Conservation (phyloP, 2,888 invertebrate genomes). For the Leucoma salicis region DNA sequence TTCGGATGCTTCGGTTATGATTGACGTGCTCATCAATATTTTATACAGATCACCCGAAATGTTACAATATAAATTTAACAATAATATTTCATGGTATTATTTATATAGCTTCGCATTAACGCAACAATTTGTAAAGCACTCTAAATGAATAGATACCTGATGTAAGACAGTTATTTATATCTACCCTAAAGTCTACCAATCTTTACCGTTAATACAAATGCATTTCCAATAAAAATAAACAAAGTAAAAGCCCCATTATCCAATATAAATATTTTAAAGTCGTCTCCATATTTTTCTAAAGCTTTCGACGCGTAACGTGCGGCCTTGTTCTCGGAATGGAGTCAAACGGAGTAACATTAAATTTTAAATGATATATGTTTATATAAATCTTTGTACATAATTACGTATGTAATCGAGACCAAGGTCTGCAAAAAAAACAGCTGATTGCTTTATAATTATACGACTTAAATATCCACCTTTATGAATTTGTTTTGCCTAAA, state of each 20-base stretch:
- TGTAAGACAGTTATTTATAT: not conserved
- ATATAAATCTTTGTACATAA: not conserved
- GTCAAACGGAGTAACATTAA: constrained; percentile 7
- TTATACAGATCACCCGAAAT: too few species aligned
- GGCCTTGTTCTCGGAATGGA: constrained; percentile 11
- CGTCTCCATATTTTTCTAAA: constrained; percentile 24
- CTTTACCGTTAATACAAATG: constrained; percentile 10
- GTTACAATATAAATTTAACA: too few species aligned
- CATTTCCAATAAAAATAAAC: constrained; percentile 26
- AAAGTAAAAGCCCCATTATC: constrained; percentile 21
- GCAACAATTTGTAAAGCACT: not conserved
- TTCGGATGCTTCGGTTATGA: too few species aligned
- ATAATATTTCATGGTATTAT: too few species aligned
- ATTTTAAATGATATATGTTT: constrained; percentile 6
- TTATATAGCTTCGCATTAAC: too few species aligned
- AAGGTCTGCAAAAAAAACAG: too few species aligned
- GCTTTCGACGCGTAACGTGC: constrained; percentile 7
- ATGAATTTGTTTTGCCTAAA: too few species aligned
- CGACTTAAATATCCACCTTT: too few species aligned
- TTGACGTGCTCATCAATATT: too few species aligned
- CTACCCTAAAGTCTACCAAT: not conserved
- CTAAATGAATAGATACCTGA: not conserved
- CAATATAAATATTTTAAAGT: constrained; percentile 23
- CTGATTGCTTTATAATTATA: too few species aligned
- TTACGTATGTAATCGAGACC: not conserved